These are phyloP conservation scores for Camponotus floridanus DNA, from an alignment of 1,140 invertebrate species.

Conservation along the genomic window DNA sequence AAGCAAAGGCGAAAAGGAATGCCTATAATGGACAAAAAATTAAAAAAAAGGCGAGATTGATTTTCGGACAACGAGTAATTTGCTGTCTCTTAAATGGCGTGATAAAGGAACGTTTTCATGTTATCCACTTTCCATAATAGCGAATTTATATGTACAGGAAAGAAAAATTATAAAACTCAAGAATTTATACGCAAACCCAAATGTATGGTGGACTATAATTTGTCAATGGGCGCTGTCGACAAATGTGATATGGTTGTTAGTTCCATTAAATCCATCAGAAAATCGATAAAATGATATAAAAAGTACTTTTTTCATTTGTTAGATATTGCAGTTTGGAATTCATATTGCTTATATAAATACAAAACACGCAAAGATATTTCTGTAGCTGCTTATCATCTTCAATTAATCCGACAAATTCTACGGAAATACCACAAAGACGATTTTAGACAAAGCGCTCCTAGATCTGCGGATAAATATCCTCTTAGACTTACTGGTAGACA, in stretches of 20 bases:
- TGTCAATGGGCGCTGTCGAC: constrained; percentile 73
- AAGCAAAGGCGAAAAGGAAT: constrained; percentile 70
- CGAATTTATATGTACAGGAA: constrained; percentile 54
- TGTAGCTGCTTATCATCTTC: neutral
- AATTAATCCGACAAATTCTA: neutral
- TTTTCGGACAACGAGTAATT: constrained; percentile 52
- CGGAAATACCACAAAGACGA: neutral
- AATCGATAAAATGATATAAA: constrained; percentile 67
- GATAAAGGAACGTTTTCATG: constrained; percentile 73
- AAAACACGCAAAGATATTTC: neutral
- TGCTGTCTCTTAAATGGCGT: constrained; percentile 72
- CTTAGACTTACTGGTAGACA: too few relatives aligned
- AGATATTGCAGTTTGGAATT: constrained; percentile 54
- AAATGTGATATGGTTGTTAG: constrained; percentile 63
- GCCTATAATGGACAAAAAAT: constrained; percentile 70
- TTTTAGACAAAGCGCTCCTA: too few relatives aligned
- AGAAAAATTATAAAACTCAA: constrained; percentile 44
- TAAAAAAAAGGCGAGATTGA: constrained; percentile 70
- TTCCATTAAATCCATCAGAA: constrained; percentile 37
- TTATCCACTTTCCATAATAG: constrained; percentile 69
- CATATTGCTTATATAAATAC: neutral
- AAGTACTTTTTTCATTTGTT: constrained; percentile 66
- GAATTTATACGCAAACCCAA: constrained; percentile 66
- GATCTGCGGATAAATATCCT: too few relatives aligned
- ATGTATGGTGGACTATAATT: constrained; percentile 73